These are phyloP conservation scores for Doris montereyensis DNA, from an alignment of 2,888 invertebrate genomes.

Conservation along the genomic window DNA sequence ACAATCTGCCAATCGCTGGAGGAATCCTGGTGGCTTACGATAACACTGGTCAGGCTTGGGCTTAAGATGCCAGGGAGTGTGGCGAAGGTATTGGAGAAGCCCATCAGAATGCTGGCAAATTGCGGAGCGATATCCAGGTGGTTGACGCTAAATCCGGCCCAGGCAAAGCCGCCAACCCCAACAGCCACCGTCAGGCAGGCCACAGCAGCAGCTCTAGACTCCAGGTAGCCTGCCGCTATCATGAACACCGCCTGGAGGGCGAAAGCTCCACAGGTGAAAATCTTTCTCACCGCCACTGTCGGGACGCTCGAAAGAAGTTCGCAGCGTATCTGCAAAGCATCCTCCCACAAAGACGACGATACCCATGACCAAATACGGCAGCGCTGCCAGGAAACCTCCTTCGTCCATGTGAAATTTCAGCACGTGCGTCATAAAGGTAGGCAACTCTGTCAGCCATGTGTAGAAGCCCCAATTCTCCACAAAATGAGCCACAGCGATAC, in stretches of 20 bases:
- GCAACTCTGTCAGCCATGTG: conserved; percentile 74
- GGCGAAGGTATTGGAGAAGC: conserved; percentile 90
- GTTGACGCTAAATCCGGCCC: conserved; percentile 84
- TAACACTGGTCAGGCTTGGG: conserved; percentile 85
- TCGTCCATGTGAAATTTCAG: conserved; percentile 65
- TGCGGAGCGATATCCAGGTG: conserved; percentile 92
- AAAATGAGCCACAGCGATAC: conserved; percentile 73
- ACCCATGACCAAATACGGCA: conserved; percentile 92
- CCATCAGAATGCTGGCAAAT: conserved; percentile 93
- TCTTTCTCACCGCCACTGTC: conserved; percentile 77
- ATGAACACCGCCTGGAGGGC: conserved; percentile 88
- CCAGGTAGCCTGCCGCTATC: conserved; percentile 84
- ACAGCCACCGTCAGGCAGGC: conserved; percentile 90
- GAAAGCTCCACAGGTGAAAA: conserved; percentile 83
- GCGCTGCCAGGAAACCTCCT: conserved; percentile 87
- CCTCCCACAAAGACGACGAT: conserved; percentile 86
- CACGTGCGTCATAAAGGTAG: conserved; percentile 72
- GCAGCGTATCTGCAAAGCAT: conserved; percentile 85
- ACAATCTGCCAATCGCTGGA: conserved; percentile 86
- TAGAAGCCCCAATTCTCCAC: conserved; percentile 75
- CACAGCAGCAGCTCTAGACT: conserved; percentile 78
- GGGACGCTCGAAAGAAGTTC: conserved; percentile 68
- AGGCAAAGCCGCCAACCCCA: conserved; percentile 90
- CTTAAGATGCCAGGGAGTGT: conserved; percentile 94
- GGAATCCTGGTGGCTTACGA: conserved; percentile 76